Percentiles rank a stretch among this genome's conserved stretches.
Conservation (phyloP, 2,888 invertebrate genomes). For the Leistus spinibarbis region DNA sequence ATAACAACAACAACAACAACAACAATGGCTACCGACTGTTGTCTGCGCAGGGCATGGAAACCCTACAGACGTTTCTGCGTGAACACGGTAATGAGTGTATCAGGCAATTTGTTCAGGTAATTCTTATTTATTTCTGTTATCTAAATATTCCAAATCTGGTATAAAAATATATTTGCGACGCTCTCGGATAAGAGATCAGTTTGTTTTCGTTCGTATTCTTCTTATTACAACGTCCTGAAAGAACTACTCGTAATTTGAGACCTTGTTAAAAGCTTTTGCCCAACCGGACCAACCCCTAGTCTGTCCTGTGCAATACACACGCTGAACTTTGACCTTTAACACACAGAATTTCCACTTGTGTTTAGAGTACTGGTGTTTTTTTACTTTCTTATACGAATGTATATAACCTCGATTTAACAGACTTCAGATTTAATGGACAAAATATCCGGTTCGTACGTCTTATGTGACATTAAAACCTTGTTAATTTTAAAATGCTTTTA, state of each 20-base stretch:
- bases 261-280: constrained; percentile 25
- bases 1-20: constrained; percentile 54
- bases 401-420: too few relatives aligned
- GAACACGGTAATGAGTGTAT: constrained; percentile 71
- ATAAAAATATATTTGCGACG: too few relatives aligned
- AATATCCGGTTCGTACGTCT: too few relatives aligned
- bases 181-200: neutral
- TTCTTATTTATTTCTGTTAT: neutral
- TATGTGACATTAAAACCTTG: too few relatives aligned
- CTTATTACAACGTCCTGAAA: neutral
- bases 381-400: neutral
- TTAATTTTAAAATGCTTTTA: too few relatives aligned
- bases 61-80: constrained; percentile 66
- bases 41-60: constrained; percentile 66
- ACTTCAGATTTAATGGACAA: too few relatives aligned
- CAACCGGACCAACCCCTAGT: neutral
- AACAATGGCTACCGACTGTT: constrained; percentile 64
- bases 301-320: neutral
- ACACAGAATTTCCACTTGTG: neutral
- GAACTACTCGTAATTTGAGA: constrained; percentile 22
- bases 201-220: neutral
- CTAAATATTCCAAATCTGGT: too few relatives aligned
- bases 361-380: neutral
- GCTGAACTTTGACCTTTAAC: neutral
- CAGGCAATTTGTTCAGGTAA: constrained; percentile 70